Evolutionary conservation across 2,797 vertebrate species (phyloP).

Genomic region (Ispidina lecontei): DNA sequence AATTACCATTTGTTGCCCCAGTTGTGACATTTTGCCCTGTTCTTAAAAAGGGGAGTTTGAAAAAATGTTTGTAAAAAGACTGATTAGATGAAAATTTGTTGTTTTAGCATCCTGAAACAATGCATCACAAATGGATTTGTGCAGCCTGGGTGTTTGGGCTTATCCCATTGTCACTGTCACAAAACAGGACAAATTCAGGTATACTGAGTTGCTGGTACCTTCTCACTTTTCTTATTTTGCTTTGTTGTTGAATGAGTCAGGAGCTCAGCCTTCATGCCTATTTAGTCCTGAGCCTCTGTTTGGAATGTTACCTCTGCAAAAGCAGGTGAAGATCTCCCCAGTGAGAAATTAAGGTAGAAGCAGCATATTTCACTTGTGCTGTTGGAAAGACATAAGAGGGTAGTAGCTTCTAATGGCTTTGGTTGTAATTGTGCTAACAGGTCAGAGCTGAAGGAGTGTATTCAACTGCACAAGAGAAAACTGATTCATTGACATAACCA

Average conservation of each 20-base stretch:
- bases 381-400: background rate
- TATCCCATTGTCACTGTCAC: background rate
- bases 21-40: background rate
- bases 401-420: background rate
- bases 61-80: background rate
- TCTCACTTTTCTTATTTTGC: background rate
- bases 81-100: background rate
- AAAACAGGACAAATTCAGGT: background rate
- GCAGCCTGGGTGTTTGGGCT: background rate
- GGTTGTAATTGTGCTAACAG: background rate
- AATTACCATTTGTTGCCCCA: background rate
- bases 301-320: background rate
- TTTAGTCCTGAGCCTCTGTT: background rate
- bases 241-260: background rate
- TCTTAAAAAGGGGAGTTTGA: background rate
- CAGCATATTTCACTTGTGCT: background rate
- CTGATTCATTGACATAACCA: background rate
- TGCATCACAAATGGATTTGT: rapidly evolving
- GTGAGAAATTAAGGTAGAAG: background rate
- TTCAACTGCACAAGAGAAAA: background rate
- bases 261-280: background rate
- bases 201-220: background rate
- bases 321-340: background rate
- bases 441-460: background rate
- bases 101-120: background rate